Base-by-base conservation (phyloP, 2,888 invertebrate species). In the Amphipyra berbera region DNA sequence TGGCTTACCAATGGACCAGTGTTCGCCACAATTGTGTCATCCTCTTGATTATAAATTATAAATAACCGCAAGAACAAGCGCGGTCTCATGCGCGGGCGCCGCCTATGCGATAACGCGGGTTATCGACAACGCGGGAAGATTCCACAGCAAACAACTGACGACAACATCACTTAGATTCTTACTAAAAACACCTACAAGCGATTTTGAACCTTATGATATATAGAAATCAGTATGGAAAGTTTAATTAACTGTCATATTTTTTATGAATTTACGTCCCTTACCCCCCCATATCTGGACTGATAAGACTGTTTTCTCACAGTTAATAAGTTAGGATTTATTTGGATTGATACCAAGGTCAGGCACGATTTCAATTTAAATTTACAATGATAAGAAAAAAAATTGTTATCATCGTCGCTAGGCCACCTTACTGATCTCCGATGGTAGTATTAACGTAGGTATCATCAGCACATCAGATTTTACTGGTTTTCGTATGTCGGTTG, bases 71-170 rank as follows among this genome's bases (percentile, higher is more conserved):
- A 63, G 76, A 79, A 76, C 79, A 74, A 74, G 78, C 66, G 75
- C 81, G 78, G 89, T 90, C 93, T 92, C 91, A 91, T 89, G 92
- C 88, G 83, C 85, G 85, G 77, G 78, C 81, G 81, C 69, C 76
- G 79, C 71, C 72, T 77, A 44, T 61, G 41, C 46, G 90, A 90
- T 92, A 90, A 84, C 75, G 50, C 67, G 81, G 92, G 93, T 92
- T 94, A 93, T 93, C 92, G 71, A 73, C 76, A 73, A 74, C 82
- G 87, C 87, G 91, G 94, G 90, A 94, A 93, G 93, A 93, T 94
- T 94, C 94, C 94, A 94, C 86, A 61, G 89, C 93, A 94, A 94
- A 93, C 93, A 93, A 92, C 87, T 77, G 72, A 65, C 59, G 68
- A 80, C 75, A 72, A 70, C 71, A 78, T 41, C 21, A 56, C 46